Conservation (phyloP, 1,140 invertebrate species). For the Halesus radiatus region DNA sequence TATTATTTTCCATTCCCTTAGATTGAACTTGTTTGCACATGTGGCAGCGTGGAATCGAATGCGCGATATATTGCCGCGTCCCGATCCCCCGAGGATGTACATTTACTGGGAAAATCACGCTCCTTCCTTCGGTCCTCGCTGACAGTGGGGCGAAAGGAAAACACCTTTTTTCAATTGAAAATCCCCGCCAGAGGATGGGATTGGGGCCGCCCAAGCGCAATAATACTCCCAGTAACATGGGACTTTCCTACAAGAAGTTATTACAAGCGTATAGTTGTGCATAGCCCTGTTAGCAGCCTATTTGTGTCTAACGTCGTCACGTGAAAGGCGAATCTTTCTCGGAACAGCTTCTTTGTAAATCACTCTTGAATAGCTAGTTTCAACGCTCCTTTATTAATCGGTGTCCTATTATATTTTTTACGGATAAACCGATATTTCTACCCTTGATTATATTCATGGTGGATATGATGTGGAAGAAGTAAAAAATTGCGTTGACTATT, state of each 20-base stretch:
- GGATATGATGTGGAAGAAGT: too few relatives aligned
- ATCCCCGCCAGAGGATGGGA: conserved; percentile 53
- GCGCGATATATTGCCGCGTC: conserved; percentile 45
- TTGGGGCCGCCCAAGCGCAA: conserved; percentile 52
- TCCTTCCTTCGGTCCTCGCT: conserved; percentile 17
- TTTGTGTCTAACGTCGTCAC: neutral
- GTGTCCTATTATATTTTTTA: too few relatives aligned
- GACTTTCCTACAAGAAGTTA: conserved; percentile 37
- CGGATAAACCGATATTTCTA: too few relatives aligned
- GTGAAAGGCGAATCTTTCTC: too few relatives aligned
- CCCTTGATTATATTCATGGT: too few relatives aligned
- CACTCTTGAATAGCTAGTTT: too few relatives aligned
- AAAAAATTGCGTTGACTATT: too few relatives aligned
- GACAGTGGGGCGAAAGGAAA: conserved; percentile 50
- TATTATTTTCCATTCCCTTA: neutral
- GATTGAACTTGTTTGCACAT: conserved; percentile 17
- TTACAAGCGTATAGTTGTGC: conserved; percentile 13
- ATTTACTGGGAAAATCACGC: conserved; percentile 50
- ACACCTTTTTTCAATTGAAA: conserved; percentile 58
- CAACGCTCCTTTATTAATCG: too few relatives aligned
- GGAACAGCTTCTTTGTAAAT: too few relatives aligned
- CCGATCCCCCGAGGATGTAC: conserved; percentile 42
- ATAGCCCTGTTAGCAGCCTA: neutral
- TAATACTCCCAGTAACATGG: conserved; percentile 53
- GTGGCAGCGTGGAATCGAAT: conserved; percentile 25